Evolutionary conservation across 2,888 invertebrate genomes (phyloP).

Genomic region (Phengaris arion): DNA sequence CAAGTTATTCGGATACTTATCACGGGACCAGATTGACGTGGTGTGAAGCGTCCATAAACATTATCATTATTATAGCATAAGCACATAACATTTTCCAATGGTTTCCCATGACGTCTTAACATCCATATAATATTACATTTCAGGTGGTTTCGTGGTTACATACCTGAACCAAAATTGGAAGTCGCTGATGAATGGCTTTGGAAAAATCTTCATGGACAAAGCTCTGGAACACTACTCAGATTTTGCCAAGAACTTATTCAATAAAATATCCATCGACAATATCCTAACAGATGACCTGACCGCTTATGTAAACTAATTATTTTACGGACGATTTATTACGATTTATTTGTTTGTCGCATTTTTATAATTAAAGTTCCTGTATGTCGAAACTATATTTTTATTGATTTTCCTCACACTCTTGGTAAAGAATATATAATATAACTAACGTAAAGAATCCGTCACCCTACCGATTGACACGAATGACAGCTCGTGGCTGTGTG

Average conservation of each 20-base stretch:
- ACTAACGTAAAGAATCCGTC: no score
- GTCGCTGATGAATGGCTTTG: slow-evolving; percentile 41
- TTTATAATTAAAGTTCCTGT: neutral
- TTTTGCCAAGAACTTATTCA: slow-evolving; percentile 44
- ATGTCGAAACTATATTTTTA: no score
- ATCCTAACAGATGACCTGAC: slow-evolving; percentile 45
- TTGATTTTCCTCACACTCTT: no score
- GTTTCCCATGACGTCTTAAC: no score
- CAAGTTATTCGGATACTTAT: no score
- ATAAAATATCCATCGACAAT: slow-evolving; percentile 44
- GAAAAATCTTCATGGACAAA: slow-evolving; percentile 43
- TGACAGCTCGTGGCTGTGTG: no score
- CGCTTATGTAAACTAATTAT: neutral
- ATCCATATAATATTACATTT: slow-evolving; percentile 30
- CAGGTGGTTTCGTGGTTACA: slow-evolving; percentile 46
- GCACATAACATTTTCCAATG: no score
- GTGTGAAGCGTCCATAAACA: no score
- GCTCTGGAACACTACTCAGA: slow-evolving; percentile 40
- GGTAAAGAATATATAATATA: no score
- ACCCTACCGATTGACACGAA: no score
- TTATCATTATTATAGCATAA: no score
- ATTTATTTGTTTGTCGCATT: neutral
- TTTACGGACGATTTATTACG: neutral
- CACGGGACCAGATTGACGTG: no score
- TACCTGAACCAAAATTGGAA: slow-evolving; percentile 52